Evolutionary conservation across 2,113 vertebrate species (phyloP).

Genomic region (Hemibagrus wyckioides): DNA sequence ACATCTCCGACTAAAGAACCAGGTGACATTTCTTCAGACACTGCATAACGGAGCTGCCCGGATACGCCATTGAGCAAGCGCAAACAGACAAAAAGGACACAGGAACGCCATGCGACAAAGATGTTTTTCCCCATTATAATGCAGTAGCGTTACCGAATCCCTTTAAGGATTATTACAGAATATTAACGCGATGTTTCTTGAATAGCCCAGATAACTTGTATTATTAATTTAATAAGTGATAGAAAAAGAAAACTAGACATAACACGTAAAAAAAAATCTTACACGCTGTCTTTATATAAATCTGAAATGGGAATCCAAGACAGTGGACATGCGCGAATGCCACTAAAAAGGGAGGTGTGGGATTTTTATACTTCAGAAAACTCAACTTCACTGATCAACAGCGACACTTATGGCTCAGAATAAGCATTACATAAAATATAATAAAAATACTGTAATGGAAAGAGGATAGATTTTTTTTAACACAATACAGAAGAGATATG

Average conservation of each 20-base stretch:
- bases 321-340: conserved; percentile 18
- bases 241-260: background rate
- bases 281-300: background rate
- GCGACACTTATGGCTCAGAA: conserved; percentile 82
- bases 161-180: background rate
- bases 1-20: conserved; percentile 54
- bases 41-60: conserved; percentile 52
- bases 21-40: conserved; percentile 50
- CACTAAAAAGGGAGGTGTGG: conserved; percentile 41
- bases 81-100: conserved; percentile 29
- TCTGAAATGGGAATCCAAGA: conserved; percentile 1
- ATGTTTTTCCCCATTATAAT: conserved; percentile 25
- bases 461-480: background rate
- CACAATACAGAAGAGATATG: background rate
- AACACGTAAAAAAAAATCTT: background rate
- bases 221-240: background rate
- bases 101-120: conserved; percentile 6
- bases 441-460: background rate
- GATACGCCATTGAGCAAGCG: conserved; percentile 17
- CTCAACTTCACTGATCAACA: conserved; percentile 74
- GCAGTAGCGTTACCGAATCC: background rate
- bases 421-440: conserved; percentile 70
- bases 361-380: conserved; percentile 30
- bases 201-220: background rate
- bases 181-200: background rate